Conservation (phyloP, 2,797 vertebrate species). For the Rhincodon typus region DNA sequence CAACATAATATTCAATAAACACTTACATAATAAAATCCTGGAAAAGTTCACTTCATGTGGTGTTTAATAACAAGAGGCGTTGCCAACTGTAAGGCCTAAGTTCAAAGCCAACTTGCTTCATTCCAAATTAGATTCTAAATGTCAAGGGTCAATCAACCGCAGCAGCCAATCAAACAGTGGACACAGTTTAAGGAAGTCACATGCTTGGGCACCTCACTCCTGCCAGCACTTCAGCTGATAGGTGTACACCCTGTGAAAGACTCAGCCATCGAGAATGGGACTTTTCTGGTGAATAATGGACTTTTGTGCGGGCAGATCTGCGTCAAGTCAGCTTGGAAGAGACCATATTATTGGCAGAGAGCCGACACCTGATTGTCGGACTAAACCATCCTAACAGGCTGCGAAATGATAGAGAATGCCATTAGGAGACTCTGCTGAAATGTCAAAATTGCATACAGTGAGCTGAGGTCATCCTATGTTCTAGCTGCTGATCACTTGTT, state of each 20-base stretch:
- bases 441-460: not conserved
- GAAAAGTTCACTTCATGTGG: not conserved
- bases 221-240: no score
- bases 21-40: not conserved
- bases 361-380: not conserved
- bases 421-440: not conserved
- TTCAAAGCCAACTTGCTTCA: not conserved
- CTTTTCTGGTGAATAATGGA: not conserved
- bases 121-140: not conserved
- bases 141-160: not conserved
- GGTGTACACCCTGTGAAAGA: not conserved
- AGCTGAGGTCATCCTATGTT: not conserved
- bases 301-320: not conserved
- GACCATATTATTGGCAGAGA: not conserved
- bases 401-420: not conserved
- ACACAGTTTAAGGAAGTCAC: not conserved
- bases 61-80: not conserved
- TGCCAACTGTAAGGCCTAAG: not conserved
- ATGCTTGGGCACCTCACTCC: not conserved
- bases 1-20: not conserved
- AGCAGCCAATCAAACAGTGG: not conserved
- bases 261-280: not conserved
- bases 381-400: not conserved
- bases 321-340: not conserved
- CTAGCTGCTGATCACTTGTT: not conserved